Conservation (phyloP, 2,888 invertebrate species). For the Ptycholaimellus sp. region DNA sequence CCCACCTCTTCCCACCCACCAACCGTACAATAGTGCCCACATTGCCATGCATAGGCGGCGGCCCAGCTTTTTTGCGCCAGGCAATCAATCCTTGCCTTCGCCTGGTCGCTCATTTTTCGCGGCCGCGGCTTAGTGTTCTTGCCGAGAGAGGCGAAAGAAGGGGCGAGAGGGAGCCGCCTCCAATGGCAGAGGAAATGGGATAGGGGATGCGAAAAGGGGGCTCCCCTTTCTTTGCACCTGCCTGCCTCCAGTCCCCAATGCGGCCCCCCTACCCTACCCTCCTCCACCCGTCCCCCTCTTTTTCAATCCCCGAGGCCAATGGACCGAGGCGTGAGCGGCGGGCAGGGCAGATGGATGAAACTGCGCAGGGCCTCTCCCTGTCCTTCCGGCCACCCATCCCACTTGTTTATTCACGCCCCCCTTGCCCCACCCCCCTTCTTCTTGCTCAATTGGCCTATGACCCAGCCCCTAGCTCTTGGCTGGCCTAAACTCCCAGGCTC, state of each 20-base stretch:
- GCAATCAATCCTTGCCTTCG: no score
- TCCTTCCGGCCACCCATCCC: slow-evolving; percentile 1
- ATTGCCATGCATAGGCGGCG: no score
- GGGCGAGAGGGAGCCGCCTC: no score
- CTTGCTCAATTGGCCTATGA: neutral
- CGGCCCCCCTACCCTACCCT: neutral
- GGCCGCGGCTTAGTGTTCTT: no score
- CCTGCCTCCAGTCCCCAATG: neutral
- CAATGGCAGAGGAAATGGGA: no score
- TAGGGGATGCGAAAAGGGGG: neutral
- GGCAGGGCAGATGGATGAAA: no score
- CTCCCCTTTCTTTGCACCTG: neutral
- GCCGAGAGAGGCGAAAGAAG: no score
- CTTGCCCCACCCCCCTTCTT: slow-evolving; percentile 1
- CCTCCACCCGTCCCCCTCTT: neutral
- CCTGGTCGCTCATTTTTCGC: no score
- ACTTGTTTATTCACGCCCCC: neutral
- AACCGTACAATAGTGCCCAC: no score
- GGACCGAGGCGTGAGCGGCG: no score
- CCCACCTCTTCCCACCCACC: neutral
- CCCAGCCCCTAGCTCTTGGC: slow-evolving; percentile 1
- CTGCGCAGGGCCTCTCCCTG: neutral
- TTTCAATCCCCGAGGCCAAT: neutral
- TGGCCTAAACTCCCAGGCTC: slow-evolving; percentile 2
- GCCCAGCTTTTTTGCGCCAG: no score